Base-by-base conservation (phyloP, 2,113 vertebrate species). In the Mohoua ochrocephala region DNA sequence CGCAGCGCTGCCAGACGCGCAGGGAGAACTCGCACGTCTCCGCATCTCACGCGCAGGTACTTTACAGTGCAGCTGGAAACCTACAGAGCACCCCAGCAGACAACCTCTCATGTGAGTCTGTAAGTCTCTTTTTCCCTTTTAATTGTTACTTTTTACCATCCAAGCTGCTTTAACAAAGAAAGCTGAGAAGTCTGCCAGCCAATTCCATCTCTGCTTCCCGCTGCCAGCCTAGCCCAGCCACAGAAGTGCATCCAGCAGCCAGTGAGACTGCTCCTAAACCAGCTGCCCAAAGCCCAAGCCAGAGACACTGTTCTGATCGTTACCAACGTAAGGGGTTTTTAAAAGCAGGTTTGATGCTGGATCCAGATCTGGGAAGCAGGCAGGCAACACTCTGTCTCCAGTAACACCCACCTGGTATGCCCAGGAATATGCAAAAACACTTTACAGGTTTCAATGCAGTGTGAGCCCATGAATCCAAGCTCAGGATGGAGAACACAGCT, bases 1-100 rank as follows among this genome's bases (percentile, higher is more conserved):
- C 96, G 21, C 89, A 96, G 97, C 75, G 53, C 90, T 81, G 91
- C 88, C 92, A 87, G 22, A 77, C 96, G 79, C 90, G 97, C 97
- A 96, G 94, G 80, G 95, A 77, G 93, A 77, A 39, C 91, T 87
- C 45, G 7, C 85, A 77, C 73, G 44, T 11, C 42, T 47, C 73
- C 52, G 30, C 63, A 41, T 15, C 73, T 88, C 59, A 78, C 23
- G 82, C 54, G 54, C 10, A 49, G 88, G 22, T 22, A 50, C 77
- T 80, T 78, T 41, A 70, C 76, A 96, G 83, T 39, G 39, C 54
- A 69, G 71, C 7, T 76, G 82, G 65, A 85, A 82, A 87, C 83
- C 84, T 88, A 44, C 60, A 52, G 52, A 83, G 52, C 24, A 74
- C 47, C 60, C 78, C 90, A 77, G 89, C 68, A 88, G 45, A 89